phyloP scores from a whole-genome alignment of 2,113 vertebrate species.

The Dolichotis patagonum region DNA sequence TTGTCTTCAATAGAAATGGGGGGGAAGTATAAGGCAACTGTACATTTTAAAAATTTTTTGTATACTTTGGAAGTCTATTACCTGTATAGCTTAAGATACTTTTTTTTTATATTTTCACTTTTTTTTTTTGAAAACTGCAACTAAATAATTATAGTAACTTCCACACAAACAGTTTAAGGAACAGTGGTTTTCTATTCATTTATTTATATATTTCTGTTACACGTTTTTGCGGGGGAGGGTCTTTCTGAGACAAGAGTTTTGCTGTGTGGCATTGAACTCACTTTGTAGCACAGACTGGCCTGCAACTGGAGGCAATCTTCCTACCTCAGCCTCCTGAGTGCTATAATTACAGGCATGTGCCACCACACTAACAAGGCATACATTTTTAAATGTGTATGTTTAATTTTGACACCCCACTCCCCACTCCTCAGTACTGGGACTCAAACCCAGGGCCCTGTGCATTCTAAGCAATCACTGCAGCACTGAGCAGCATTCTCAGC shows the following conservation, averaged over 20 bases:
- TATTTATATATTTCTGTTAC: not conserved
- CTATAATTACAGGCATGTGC: not conserved
- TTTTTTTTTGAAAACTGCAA: not conserved
- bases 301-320: not conserved
- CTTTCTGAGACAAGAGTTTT: not conserved
- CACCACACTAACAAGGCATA: not conserved
- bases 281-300: not conserved
- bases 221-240: too few relatives aligned
- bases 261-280: not conserved
- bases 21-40: not conserved
- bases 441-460: not conserved
- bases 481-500: not conserved
- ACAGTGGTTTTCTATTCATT: not conserved
- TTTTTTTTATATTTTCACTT: not conserved
- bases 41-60: not conserved
- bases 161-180: conserved; percentile 24
- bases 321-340: not conserved
- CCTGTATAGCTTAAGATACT: not conserved
- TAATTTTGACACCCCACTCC: not conserved
- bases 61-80: conserved; percentile 8
- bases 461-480: not conserved
- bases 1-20: conserved; percentile 52
- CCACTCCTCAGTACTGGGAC: not conserved
- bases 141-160: not conserved
- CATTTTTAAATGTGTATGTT: not conserved